Base-by-base conservation (phyloP, 2,113 vertebrate genomes). In the Desmodus rotundus region DNA sequence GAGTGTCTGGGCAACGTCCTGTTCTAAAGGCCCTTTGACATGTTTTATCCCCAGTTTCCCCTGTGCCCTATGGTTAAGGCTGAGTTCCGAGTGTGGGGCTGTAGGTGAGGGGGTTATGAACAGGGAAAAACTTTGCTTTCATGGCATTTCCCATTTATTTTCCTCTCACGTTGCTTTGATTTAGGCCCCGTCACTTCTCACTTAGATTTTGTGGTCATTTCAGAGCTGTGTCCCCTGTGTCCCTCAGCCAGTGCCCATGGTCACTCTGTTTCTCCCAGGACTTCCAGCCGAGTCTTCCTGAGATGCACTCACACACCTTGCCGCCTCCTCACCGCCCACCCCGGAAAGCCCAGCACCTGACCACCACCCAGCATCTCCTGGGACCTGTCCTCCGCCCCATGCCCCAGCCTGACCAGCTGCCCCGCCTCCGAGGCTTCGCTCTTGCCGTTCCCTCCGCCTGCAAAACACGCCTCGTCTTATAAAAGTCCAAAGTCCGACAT, bases 351-450 rank as follows among this genome's bases (percentile, higher is more conserved):
- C 2, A 1, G 22, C 0, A 0, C 12, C 13, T 31, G 5, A 5
- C 31, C 11, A 13, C 16, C 19, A 5, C 20, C 17, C 24, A 0
- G 2, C 8, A 1, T 6, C n/a, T 31, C 24, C 50, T 5, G 0
- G 2, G 1, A 0, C 0, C 58, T 5, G 12, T 1, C 38, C 26
- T 31, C 33, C 5, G 0, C 11, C 5, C 24, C 4, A 0, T 1
- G 0, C 28, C 58, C 58, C 38, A 4, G 16, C 4, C 33, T 28
- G 52, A n/a, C n/a, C 1, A 24, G 0, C 0, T 0, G 4, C 63
- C 31, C 43, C 5, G 52, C 22, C 24, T 16, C 45, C 45, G 80
- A 26, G 14, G 47, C 43, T 50, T 6, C 4, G 22, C 17, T 4
- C 45, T 0, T 4, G 15, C 45, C 24, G 2, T 13, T 33, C 63